Base-by-base conservation (phyloP, 2,113 vertebrate species). In the Atrichornis clamosus region DNA sequence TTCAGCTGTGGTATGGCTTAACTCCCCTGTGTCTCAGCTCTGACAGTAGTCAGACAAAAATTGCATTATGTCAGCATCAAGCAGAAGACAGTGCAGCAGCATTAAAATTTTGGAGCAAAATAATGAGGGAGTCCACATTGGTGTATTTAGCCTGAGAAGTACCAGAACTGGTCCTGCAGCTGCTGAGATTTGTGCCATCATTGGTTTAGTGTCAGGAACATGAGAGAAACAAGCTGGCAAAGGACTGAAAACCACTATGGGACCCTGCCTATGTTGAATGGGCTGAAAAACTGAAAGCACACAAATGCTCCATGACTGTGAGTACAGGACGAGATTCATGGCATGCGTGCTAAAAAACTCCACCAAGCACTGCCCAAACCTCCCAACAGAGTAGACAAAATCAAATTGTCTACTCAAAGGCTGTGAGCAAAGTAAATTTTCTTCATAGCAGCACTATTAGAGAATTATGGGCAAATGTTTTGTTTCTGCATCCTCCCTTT, bases 221-320 rank as follows among this genome's bases (percentile, higher is more conserved):
- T n/a, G 20, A 87, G 23, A 30, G 42, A 78, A 82, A 75, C 9
- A 64, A 72, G 7, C 10, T 49, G 18, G 9, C 79, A 17, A 10
- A 35, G 9, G 15, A 42, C 2, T 0, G 0, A 55, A 87, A 82
- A 46, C 7, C 3, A 5, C 27, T 55, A 6, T 27, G 13, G 9
- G 13, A 75, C 13, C 5, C 23, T 39, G 46, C 26, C 8, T 35
- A 4, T n/a, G 8, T 26, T 70, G 15, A 10, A 37, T 8, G 30
- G 24, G 46, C 7, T 70, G 60, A 69, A 75, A 89, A 63, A 30
- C 47, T 44, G 39, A 83, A 91, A 79, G 4, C 5, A 75, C 2
- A 5, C 35, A 72, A 37, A 16, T 47, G 7, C 62, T 70, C 18
- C 26, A 35, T n/a, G 14, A 39, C 33, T 39, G 4, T 78, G 47